Evolutionary conservation across 2,888 invertebrate genomes (phyloP).

Genomic region (Drosophila helvetica): DNA sequence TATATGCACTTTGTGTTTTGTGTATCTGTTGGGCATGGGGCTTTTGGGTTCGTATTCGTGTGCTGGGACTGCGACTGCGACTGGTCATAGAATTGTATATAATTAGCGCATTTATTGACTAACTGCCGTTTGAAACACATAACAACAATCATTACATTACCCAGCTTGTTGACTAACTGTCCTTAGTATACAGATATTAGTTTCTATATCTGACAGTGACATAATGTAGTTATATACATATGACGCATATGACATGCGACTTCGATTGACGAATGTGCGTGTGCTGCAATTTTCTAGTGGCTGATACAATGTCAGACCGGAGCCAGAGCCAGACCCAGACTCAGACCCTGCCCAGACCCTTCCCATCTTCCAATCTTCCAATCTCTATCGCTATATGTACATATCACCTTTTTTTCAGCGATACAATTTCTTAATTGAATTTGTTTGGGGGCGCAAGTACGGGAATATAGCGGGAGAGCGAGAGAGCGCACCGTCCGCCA

Average conservation of each 20-base stretch:
- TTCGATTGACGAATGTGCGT: conserved; percentile 66
- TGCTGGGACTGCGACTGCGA: conserved; percentile 30
- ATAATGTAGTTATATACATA: background rate
- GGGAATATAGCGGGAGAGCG: conserved; percentile 6
- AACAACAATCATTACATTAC: conserved; percentile 36
- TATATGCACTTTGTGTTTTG: conserved; percentile 33
- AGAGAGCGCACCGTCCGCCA: conserved; percentile 34
- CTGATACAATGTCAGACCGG: conserved; percentile 3
- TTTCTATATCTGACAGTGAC: conserved; percentile 11
- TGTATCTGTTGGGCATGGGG: conserved; percentile 29
- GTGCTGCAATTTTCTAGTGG: conserved; percentile 57
- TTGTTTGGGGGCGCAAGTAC: conserved; percentile 58
- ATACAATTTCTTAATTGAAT: conserved; percentile 70
- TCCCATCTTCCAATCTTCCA: too few relatives aligned
- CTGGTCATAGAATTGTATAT: conserved; percentile 64
- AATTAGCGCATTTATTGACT: conserved; percentile 73
- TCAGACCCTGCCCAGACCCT: too few relatives aligned
- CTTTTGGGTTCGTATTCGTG: conserved; percentile 13
- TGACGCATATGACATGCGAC: conserved; percentile 33
- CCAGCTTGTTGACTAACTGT: conserved; percentile 27
- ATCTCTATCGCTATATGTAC: conserved; percentile 13
- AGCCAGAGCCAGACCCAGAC: background rate
- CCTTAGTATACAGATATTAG: conserved; percentile 9
- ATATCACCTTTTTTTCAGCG: conserved; percentile 15
- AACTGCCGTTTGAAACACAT: conserved; percentile 54